Evolutionary conservation across 2,797 vertebrate genomes (phyloP).

Genomic region (Orientallactaga sibirica): DNA sequence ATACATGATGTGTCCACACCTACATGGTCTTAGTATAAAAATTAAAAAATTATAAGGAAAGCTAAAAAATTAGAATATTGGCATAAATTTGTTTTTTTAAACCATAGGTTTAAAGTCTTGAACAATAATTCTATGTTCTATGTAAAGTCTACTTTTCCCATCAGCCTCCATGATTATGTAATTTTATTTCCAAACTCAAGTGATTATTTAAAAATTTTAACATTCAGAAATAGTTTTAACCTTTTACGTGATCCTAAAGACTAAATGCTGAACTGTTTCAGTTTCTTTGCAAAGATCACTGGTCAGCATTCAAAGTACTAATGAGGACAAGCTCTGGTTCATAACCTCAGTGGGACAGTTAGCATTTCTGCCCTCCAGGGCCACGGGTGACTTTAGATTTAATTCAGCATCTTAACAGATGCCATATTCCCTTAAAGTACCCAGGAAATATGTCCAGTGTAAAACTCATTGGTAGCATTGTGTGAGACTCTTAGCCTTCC

Average conservation of each 20-base stretch:
- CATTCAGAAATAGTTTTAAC: slow-evolving; percentile 48
- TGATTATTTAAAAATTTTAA: slow-evolving; percentile 26
- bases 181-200: slow-evolving; percentile 38
- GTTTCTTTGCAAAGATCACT: background rate
- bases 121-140: background rate
- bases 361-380: background rate
- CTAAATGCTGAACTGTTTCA: slow-evolving; percentile 32
- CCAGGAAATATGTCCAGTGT: background rate
- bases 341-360: background rate
- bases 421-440: background rate
- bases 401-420: background rate
- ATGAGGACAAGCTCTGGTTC: background rate
- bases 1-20: no score
- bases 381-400: background rate
- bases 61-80: background rate
- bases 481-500: background rate
- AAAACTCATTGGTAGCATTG: background rate
- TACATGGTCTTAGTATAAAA: no score
- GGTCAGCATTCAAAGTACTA: slow-evolving; percentile 1
- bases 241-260: slow-evolving; percentile 22
- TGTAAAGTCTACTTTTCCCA: background rate
- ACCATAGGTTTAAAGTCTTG: background rate
- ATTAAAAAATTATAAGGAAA: no score
- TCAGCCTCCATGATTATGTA: background rate
- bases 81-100: background rate